A percentile compares a stretch with the other conserved stretches of the same genome.
phyloP scores from a whole-genome alignment of 2,888 invertebrate species.

The Odiellus spinosus region DNA sequence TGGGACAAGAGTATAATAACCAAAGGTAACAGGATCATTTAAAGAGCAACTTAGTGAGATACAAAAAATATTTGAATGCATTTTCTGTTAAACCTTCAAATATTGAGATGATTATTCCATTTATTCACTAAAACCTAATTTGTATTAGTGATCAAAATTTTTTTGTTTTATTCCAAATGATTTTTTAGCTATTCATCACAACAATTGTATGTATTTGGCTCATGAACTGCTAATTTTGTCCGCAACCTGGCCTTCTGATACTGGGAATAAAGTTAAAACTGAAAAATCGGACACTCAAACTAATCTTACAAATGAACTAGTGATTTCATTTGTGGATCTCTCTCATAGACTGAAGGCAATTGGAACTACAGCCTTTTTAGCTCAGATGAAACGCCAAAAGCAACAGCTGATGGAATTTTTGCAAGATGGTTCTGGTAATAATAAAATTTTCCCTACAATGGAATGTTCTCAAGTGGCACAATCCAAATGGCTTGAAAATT shows the following conservation, averaged over 20 bases:
- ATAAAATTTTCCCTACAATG: too few relatives aligned
- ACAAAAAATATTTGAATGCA: too few relatives aligned
- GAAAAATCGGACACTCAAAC: not conserved
- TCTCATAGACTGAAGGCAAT: conserved; percentile 47
- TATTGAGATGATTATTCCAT: too few relatives aligned
- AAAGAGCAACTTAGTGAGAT: too few relatives aligned
- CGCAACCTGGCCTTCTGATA: conserved; percentile 35
- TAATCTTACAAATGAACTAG: conserved; percentile 28
- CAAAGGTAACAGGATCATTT: too few relatives aligned
- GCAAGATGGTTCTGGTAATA: conserved; percentile 46
- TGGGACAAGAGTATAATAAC: too few relatives aligned
- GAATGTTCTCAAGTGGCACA: too few relatives aligned
- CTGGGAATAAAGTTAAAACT: conserved; percentile 1
- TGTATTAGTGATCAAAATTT: too few relatives aligned
- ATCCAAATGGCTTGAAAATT: not conserved
- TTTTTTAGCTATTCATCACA: conserved; percentile 58
- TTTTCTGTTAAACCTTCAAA: too few relatives aligned
- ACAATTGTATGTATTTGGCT: conserved; percentile 77
- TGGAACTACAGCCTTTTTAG: conserved; percentile 51
- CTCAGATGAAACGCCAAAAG: conserved; percentile 57
- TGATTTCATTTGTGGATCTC: conserved; percentile 49
- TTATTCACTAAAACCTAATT: too few relatives aligned
- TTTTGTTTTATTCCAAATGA: too few relatives aligned
- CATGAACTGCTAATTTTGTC: conserved; percentile 52
- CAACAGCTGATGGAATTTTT: conserved; percentile 58